phyloP scores from a whole-genome alignment of 2,113 vertebrate species.

The Oryzias melastigma region DNA sequence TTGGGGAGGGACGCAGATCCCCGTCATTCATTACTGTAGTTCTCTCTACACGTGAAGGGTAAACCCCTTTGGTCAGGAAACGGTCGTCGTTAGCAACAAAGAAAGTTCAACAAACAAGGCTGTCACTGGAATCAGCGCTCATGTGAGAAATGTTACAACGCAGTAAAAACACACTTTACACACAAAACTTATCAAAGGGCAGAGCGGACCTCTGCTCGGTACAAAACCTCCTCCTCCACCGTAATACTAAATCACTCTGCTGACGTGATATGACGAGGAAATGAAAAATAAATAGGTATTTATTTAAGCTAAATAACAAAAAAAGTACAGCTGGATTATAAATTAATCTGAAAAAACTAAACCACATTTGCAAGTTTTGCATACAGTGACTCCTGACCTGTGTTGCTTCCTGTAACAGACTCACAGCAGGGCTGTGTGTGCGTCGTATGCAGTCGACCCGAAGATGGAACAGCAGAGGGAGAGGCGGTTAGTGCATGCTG shows the following conservation, averaged over 20 bases:
- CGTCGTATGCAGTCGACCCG: neutral
- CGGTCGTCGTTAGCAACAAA: conserved; percentile 62
- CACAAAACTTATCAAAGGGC: conserved; percentile 42
- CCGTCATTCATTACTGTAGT: conserved; percentile 53
- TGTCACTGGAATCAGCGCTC: conserved; percentile 58
- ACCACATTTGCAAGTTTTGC: conserved; percentile 78
- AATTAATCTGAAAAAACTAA: conserved; percentile 74
- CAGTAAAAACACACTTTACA: conserved; percentile 53
- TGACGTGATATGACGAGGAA: conserved; percentile 63
- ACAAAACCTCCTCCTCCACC: conserved; percentile 50
- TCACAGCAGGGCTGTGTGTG: conserved; percentile 41
- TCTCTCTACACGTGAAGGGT: conserved; percentile 61
- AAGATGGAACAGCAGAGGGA: conserved; percentile 40
- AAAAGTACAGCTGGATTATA: conserved; percentile 76
- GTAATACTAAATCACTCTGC: conserved; percentile 72
- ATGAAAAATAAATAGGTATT: conserved; percentile 79
- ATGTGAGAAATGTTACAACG: conserved; percentile 58
- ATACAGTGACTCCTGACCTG: conserved; percentile 73
- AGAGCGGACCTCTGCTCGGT: conserved; percentile 41
- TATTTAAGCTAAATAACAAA: conserved; percentile 69
- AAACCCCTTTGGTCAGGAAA: conserved; percentile 76
- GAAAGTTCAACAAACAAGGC: conserved; percentile 52
- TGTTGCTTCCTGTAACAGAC: conserved; percentile 58
- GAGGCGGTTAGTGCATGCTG: conserved; percentile 69
- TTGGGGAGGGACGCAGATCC: conserved; percentile 45